These are phyloP conservation scores for Planococcus citri DNA, from an alignment of 1,140 invertebrate genomes.

Conservation along the genomic window DNA sequence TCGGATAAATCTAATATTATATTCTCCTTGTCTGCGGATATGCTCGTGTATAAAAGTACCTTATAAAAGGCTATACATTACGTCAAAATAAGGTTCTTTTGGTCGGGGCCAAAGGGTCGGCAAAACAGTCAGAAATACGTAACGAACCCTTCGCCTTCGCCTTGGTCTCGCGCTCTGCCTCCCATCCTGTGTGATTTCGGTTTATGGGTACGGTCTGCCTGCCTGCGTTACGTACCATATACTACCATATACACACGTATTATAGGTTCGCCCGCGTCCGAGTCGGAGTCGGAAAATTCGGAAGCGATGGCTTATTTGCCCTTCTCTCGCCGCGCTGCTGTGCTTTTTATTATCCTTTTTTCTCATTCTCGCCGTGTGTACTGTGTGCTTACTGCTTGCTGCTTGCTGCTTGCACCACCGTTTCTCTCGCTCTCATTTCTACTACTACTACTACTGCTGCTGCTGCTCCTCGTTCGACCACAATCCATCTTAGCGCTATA, in stretches of 20 bases:
- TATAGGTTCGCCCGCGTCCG: too few relatives aligned
- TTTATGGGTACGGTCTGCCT: too few relatives aligned
- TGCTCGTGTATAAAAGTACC: conserved; percentile 15
- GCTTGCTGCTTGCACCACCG: background rate
- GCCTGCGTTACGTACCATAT: background rate
- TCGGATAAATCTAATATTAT: conserved; percentile 20
- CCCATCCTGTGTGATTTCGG: too few relatives aligned
- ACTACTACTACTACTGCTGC: background rate
- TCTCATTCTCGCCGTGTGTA: background rate
- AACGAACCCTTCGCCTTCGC: conserved; percentile 14
- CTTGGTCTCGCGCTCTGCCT: background rate
- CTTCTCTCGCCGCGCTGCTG: too few relatives aligned
- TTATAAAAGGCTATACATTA: conserved; percentile 20
- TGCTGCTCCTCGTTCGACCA: background rate
- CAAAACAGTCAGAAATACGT: conserved; percentile 16
- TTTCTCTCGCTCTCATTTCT: too few relatives aligned
- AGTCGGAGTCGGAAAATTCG: conserved; percentile 5
- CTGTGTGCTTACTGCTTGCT: background rate
- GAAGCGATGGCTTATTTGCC: conserved; percentile 18
- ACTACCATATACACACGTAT: background rate
- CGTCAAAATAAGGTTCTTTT: conserved; percentile 19
- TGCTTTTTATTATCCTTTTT: conserved; percentile 16
- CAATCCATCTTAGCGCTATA: conserved; percentile 19
- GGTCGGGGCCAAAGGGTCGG: conserved; percentile 16
- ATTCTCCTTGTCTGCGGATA: conserved; percentile 19